phyloP scores from a whole-genome alignment of 2,888 invertebrate species.

The Coenonympha arcania region DNA sequence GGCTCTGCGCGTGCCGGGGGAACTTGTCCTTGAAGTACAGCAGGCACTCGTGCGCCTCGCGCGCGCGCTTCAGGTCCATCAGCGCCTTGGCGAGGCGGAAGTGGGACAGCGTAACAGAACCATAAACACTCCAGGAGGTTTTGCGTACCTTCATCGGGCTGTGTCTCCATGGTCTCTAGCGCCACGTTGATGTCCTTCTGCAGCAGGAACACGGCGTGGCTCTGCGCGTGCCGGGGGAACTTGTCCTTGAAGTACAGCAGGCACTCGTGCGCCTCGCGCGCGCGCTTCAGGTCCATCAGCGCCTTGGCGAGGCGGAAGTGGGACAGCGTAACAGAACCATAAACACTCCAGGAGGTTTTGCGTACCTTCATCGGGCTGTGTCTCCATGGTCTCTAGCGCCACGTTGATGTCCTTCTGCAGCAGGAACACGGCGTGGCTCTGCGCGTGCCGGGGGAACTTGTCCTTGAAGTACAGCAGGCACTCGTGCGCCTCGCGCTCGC shows the following conservation, averaged over 20 bases:
- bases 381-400: constrained; percentile 58
- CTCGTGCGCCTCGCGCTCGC: constrained; percentile 81
- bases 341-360: too few relatives aligned
- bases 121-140: too few relatives aligned
- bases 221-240: constrained; percentile 83
- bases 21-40: constrained; percentile 81
- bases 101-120: too few relatives aligned
- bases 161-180: constrained; percentile 54
- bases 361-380: constrained; percentile 55
- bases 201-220: constrained; percentile 75
- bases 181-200: constrained; percentile 77
- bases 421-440: constrained; percentile 76
- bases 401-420: constrained; percentile 77
- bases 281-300: constrained; percentile 81
- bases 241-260: constrained; percentile 80
- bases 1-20: constrained; percentile 80
- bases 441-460: constrained; percentile 82
- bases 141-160: constrained; percentile 52
- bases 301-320: constrained; percentile 86
- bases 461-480: constrained; percentile 81
- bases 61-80: constrained; percentile 79
- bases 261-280: constrained; percentile 82
- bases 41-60: constrained; percentile 83
- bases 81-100: constrained; percentile 86
- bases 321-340: too few relatives aligned